Evolutionary conservation across 2,113 vertebrate species (phyloP), one percentile per base, ranked within the genome.

Genomic region (Anthoscopus minutus): DNA sequence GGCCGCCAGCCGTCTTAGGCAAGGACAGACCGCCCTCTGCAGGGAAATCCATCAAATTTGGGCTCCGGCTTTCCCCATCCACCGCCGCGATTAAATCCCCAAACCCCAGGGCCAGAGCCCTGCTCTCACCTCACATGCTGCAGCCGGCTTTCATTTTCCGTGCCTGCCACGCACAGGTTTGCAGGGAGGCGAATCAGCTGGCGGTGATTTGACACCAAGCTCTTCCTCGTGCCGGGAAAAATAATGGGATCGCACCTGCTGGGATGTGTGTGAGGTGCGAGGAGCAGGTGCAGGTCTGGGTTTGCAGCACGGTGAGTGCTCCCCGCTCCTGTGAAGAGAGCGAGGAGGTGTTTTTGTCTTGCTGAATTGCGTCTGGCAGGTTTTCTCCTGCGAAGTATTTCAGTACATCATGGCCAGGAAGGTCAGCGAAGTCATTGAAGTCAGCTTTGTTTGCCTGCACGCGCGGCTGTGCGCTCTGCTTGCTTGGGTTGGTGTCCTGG

Each of bases 361-460:
- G 33, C 40, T 38, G 72, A 33, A 12, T 33, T 1, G 4, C 1
- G 3, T 14, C 48, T 6, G 33, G 16, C 19, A 7, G 58, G 30
- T n/a, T 45, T 54, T 20, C 33, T 25, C 6, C 65, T 9, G 45
- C 3, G 3, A 0, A 6, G 2, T 2, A 0, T 50, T 54, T 33
- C 24, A 18, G 25, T 50, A 7, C 19, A 0, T 5, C 12, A 0
- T 5, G 19, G 2, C 15, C n/a, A 5, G 22, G 57, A 28, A 15
- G 37, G 37, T 22, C 5, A 1, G 54, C 28, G 38, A 23, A 15
- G 58, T 2, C 25, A 4, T 7, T n/a, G 3, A 9, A 21, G 30
- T 11, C 50, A 2, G 0, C 0, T 25, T 28, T 5, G 28, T 0
- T 14, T n/a, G 23, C 1, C 1, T 16, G 22, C 15, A 0, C 0